Evolutionary conservation across 1,140 invertebrate species (phyloP), one percentile per base, ranked within the genome.

Genomic region (Diachasma alloeum): DNA sequence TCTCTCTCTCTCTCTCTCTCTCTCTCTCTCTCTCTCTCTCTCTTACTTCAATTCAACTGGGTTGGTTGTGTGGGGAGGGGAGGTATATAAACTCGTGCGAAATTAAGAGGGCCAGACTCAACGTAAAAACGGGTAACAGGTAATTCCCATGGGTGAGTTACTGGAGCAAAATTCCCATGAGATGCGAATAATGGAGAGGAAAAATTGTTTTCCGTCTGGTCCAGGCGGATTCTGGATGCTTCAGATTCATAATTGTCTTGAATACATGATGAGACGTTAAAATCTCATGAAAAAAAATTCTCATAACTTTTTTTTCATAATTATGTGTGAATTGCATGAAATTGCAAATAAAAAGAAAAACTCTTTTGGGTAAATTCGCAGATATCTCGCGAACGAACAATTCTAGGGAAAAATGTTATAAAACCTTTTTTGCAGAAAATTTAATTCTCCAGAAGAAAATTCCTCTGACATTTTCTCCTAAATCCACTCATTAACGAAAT

Each of bases 1-100:
- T 26, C 24, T 24, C 24, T 17, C 17, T 31, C n/a, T 46, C 17
- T 24, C 8, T 46, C 31, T 72, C 68, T 26, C 24, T 24, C 24
- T 17, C 17, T 31, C n/a, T n/a, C n/a, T n/a, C n/a, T n/a, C n/a
- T n/a, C n/a, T n/a, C n/a, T n/a, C n/a, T n/a, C n/a, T 13, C 26
- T 15, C 68, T 70, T 5, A 11, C 24, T 70, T 74, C 72, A 74
- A 63, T 53, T 72, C 67, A 74, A 44, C 56, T 37, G 15, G 39
- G n/a, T 24, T 26, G 36, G 9, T 24, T 22, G 66, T 36, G 36
- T n/a, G 31, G 56, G 66, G 56, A 63, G 56, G 56, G 56, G 56
- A 22, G 71, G 63, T 19, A 63, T 63, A 63, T 63, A 63, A 19
- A 63, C 19, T 63, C 59, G 56, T 63, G 72, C 36, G 56, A 74